Conservation (phyloP, 2,888 invertebrate genomes). For the Chromoteleia sp. region DNA sequence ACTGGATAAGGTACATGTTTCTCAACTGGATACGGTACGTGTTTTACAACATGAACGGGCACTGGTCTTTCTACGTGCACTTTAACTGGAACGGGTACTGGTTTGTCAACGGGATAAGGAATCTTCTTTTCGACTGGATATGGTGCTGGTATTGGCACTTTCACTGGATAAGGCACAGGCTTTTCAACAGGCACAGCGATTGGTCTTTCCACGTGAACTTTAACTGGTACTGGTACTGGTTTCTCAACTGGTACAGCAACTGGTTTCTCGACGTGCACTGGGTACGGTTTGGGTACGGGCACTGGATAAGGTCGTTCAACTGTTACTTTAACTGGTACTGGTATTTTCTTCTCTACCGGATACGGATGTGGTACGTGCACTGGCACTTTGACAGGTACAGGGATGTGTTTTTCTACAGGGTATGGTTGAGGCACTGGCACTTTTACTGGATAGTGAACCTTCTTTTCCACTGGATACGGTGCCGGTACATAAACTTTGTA, state of each 20-base stretch:
- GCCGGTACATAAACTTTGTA: conserved; percentile 81
- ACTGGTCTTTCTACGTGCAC: conserved; percentile 86
- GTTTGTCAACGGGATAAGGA: conserved; percentile 87
- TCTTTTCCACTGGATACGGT: conserved; percentile 86
- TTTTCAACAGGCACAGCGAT: conserved; percentile 89
- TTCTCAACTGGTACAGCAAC: conserved; percentile 90
- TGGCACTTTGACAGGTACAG: conserved; percentile 89
- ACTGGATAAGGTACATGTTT: conserved; percentile 89
- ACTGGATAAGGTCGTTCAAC: conserved; percentile 90
- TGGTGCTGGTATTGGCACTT: conserved; percentile 78
- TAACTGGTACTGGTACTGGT: conserved; percentile 89
- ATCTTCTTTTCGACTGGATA: conserved; percentile 87
- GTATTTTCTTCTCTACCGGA: conserved; percentile 90
- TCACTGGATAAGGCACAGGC: conserved; percentile 85
- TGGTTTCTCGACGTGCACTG: conserved; percentile 89
- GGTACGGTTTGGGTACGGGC: conserved; percentile 83
- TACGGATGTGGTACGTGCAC: conserved; percentile 87
- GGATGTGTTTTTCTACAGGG: conserved; percentile 90
- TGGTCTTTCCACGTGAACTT: conserved; percentile 86
- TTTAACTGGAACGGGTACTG: conserved; percentile 85
- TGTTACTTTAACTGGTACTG: conserved; percentile 90
- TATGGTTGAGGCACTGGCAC: conserved; percentile 88
- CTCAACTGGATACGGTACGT: conserved; percentile 79
- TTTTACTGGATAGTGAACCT: conserved; percentile 89
- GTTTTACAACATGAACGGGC: conserved; percentile 81